Evolutionary conservation across 1,140 invertebrate species (phyloP).

Genomic region (Heliothis virescens): DNA sequence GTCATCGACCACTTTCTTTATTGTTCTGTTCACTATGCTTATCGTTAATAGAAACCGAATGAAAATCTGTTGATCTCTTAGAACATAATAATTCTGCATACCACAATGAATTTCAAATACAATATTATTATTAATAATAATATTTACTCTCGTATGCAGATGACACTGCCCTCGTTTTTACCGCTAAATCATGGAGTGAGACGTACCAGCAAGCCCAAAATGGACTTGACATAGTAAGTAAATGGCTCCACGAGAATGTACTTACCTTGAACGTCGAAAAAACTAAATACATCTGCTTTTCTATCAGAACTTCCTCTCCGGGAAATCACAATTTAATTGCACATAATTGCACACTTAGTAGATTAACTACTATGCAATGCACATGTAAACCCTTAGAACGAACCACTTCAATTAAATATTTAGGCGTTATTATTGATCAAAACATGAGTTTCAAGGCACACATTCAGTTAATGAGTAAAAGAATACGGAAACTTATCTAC

Average conservation of each 20-base stretch:
- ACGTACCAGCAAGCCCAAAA: neutral
- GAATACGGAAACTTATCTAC: no score
- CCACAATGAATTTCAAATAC: no score
- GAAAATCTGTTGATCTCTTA: no score
- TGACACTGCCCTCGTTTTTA: slow-evolving; percentile 36
- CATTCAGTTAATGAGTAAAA: no score
- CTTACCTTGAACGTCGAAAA: neutral
- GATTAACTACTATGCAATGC: neutral
- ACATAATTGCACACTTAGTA: neutral
- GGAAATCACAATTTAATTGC: neutral
- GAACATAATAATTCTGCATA: no score
- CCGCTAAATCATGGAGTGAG: slow-evolving; percentile 24
- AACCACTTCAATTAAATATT: neutral
- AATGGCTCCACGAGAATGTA: neutral
- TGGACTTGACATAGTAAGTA: neutral
- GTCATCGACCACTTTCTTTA: no score
- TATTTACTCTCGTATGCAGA: slow-evolving; percentile 40
- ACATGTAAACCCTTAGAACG: neutral
- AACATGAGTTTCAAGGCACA: no score
- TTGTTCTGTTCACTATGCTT: no score
- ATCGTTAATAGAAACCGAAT: no score
- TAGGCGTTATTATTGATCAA: no score
- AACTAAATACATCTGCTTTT: slow-evolving; percentile 12
- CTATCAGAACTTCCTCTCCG: no score
- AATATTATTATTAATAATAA: no score